phyloP scores from a whole-genome alignment of 2,113 vertebrate species.

The Gadus macrocephalus region DNA sequence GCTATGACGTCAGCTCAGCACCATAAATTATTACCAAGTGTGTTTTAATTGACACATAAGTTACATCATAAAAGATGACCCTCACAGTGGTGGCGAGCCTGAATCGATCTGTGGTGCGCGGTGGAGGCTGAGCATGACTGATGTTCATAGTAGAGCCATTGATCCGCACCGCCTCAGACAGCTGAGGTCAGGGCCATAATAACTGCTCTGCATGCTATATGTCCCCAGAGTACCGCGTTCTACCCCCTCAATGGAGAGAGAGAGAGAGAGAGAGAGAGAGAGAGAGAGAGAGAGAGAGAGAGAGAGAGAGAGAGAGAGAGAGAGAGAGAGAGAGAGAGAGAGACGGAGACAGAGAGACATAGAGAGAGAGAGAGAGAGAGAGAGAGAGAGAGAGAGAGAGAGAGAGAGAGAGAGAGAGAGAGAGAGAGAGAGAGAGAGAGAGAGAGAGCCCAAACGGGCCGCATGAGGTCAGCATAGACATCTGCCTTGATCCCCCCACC shows the following conservation, averaged over 20 bases:
- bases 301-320: no score
- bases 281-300: no score
- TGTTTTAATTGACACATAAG: neutral
- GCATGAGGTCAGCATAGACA: constrained; percentile 20
- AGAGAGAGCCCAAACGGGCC: constrained; percentile 17
- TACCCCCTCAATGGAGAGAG: neutral
- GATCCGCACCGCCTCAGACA: neutral
- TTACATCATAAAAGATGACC: neutral
- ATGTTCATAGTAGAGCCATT: neutral
- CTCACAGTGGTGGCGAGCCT: neutral
- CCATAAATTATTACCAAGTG: neutral
- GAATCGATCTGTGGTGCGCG: neutral
- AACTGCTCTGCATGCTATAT: neutral
- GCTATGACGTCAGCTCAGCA: neutral
- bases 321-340: no score
- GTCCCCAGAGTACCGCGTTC: neutral
- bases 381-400: no score
- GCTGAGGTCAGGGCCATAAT: neutral
- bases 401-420: no score
- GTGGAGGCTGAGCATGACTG: neutral
- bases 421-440: no score
- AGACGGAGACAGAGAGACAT: no score
- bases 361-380: no score
- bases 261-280: no score
- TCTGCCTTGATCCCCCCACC: constrained; percentile 27